These are phyloP conservation scores for Linepithema humile DNA, from an alignment of 1,140 invertebrate species.

Conservation along the genomic window DNA sequence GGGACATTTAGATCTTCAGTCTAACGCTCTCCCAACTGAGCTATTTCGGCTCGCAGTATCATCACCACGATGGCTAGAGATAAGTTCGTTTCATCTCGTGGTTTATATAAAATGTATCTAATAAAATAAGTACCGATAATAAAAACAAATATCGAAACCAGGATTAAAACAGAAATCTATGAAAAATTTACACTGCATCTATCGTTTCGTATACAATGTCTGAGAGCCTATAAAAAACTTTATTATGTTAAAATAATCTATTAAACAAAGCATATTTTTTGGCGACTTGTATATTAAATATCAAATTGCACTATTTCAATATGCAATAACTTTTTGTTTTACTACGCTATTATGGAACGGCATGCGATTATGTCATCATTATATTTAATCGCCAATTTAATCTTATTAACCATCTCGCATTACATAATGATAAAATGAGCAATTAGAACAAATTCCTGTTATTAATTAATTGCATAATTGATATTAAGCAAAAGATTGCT, in stretches of 20 bases:
- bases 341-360: background rate
- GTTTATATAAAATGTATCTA: background rate
- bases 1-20: constrained; percentile 77
- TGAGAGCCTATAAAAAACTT: too few relatives aligned
- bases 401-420: background rate
- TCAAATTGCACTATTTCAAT: constrained; percentile 29
- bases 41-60: constrained; percentile 67
- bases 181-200: too few relatives aligned
- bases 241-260: too few relatives aligned
- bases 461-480: background rate
- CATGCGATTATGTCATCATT: background rate
- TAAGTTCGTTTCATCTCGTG: background rate
- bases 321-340: background rate
- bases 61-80: background rate
- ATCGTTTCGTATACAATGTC: too few relatives aligned
- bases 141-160: too few relatives aligned
- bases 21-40: constrained; percentile 78
- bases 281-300: too few relatives aligned
- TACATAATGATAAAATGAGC: background rate
- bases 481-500: background rate
- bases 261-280: too few relatives aligned
- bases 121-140: too few relatives aligned
- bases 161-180: too few relatives aligned
- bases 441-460: background rate
- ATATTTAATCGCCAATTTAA: background rate